These are phyloP conservation scores for Rhodophaea formosa DNA, from an alignment of 2,888 invertebrate species.

Conservation along the genomic window DNA sequence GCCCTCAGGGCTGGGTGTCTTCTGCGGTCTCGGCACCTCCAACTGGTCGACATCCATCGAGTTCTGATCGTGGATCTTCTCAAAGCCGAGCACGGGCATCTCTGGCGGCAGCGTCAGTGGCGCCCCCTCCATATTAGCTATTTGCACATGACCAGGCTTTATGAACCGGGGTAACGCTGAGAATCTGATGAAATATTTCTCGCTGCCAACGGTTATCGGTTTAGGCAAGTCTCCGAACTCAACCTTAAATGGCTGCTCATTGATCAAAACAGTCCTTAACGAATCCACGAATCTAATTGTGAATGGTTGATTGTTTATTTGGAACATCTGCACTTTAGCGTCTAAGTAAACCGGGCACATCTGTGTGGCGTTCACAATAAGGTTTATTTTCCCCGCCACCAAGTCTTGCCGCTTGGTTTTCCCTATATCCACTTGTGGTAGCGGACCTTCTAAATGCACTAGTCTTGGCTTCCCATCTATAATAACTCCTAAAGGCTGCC, in stretches of 20 bases:
- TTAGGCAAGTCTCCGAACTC: conserved; percentile 93
- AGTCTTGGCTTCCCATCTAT: conserved; percentile 89
- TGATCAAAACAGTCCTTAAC: conserved; percentile 87
- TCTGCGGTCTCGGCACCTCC: conserved; percentile 39
- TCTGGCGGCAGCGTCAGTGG: conserved; percentile 38
- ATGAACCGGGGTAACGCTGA: conserved; percentile 88
- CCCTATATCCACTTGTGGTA: conserved; percentile 96
- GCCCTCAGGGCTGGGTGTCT: conserved; percentile 63
- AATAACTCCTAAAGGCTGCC: conserved; percentile 89
- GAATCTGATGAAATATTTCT: conserved; percentile 90
- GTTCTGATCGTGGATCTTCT: conserved; percentile 39
- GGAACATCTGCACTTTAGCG: conserved; percentile 90
- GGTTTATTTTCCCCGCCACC: conserved; percentile 90
- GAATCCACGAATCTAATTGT: conserved; percentile 91
- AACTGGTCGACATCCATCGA: conserved; percentile 48
- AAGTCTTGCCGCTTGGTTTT: conserved; percentile 88
- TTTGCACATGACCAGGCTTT: conserved; percentile 85
- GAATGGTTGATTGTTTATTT: conserved; percentile 86
- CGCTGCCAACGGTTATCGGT: conserved; percentile 86
- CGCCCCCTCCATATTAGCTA: conserved; percentile 87
- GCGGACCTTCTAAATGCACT: conserved; percentile 92
- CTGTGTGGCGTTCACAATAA: conserved; percentile 90
- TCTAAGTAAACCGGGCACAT: conserved; percentile 92
- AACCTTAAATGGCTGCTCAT: conserved; percentile 88
- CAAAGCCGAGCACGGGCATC: conserved; percentile 32